Conservation (phyloP, 2,797 vertebrate genomes). For the Florisuga fusca region DNA sequence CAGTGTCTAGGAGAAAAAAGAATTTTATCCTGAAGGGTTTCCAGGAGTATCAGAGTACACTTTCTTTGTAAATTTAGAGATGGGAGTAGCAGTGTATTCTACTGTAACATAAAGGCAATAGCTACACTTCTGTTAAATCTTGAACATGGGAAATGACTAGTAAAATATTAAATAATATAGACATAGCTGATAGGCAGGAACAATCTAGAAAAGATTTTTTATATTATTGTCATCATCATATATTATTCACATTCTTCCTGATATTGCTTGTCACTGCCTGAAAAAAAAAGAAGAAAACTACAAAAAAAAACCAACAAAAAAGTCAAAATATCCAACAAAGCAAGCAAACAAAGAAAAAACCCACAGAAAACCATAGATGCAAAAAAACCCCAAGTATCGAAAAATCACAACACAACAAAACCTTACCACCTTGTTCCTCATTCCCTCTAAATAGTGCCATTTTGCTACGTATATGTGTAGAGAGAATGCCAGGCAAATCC, state of each 20-base stretch:
- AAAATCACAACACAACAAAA: not conserved
- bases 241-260: not conserved
- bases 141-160: not conserved
- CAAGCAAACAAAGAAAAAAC: too few species aligned
- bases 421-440: not conserved
- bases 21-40: not conserved
- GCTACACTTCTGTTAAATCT: not conserved
- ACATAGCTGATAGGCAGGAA: not conserved
- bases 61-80: not conserved
- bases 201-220: not conserved
- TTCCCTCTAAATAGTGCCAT: not conserved
- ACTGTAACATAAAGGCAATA: not conserved
- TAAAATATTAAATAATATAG: not conserved
- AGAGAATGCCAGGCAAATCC: not conserved
- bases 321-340: not conserved
- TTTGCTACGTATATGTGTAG: not conserved
- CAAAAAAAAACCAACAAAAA: too few species aligned
- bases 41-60: not conserved
- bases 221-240: not conserved
- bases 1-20: not conserved
- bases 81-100: rapidly evolving
- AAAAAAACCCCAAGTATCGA: too few species aligned
- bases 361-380: too few species aligned
- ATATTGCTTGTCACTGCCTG: not conserved
- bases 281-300: not conserved